Base-by-base conservation (phyloP, 1,140 invertebrate species). In the Phymastichus coffea region DNA sequence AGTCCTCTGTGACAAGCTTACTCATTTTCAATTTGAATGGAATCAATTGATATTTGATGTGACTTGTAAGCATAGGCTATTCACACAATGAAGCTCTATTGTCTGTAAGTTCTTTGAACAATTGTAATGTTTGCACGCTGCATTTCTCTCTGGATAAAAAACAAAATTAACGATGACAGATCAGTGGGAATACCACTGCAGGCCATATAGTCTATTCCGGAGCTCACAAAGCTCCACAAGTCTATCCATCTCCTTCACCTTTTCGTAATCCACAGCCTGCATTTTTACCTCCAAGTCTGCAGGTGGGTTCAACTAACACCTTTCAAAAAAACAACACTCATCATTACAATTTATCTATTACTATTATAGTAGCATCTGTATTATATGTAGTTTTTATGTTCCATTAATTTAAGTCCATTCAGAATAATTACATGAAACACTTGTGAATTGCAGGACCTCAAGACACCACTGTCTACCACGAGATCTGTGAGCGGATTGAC, bases 231-330 rank as follows among this genome's bases (percentile, higher is more conserved):
- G 75, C 72, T 70, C 76, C 76, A 25, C 76, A 80, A 71, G 75
- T 79, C 61, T 80, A 80, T 73, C 78, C 77, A 61, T 77, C 68
- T 69, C 72, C 70, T 68, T 78, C 77, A 61, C 77, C 72, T 63
- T 79, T 78, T 72, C 70, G 74, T 75, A 80, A 78, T 71, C 78
- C 78, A 66, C 78, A 79, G 68, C 74, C 75, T 73, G 78, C 77
- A 72, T 80, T 80, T 69, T 79, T 80, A 70, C 74, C 76, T 66
- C 76, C 78, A 53, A 77, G 72, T 65, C 69, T 72, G 52, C 74
- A 80, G 76, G 78, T 80, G 74, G 67, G 71, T 70, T 37, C 40
- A 33, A 35, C 10, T 43, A 23, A 26, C n/a, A n/a, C 23, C 22
- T 57, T 15, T 37, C 37, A 10, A 43, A 28, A 38, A 23, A 17